Evolutionary conservation across 2,888 invertebrate genomes (phyloP), one percentile per base, ranked within the genome.

Genomic region (Ischnus inquisitorius): DNA sequence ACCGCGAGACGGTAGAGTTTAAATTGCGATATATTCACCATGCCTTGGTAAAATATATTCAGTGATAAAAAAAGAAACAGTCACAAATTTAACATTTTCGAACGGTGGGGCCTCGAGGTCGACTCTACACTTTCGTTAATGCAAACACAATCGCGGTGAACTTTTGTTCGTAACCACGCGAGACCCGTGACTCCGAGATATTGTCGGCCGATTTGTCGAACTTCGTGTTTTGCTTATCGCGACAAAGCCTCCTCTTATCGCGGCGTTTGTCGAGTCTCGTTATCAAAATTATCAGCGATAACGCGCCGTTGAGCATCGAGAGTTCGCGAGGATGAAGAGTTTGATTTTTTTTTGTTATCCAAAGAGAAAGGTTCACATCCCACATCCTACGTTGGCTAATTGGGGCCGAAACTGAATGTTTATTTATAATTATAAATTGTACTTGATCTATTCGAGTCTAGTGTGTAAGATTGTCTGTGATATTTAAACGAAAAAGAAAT

Each of bases 391-490:
- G 28, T 60, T 60, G 48, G 60, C 48, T 75, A 14, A 60, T 22
- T 12, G 10, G 71, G 25, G 65, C n/a, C 28, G 39, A 78, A 46
- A 41, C 28, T 22, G 54, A 65, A 64, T 14, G 22, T 60, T 34
- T 25, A 57, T 69, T 82, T 19, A 74, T 57, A 46, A 54, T 34
- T 19, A 69, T 54, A 25, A 34, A 57, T n/a, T 54, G 65, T 68
- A 75, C 25, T 64, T 16, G 28, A 60, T 39, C 34, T 46, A 43
- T 34, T 22, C 51, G 80, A 85, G 67, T 22, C 64, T 83, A 68
- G 51, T 64, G 62, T 62, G 71, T 83, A 86, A 80, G 41, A 76
- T 78, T 86, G 78, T 83, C 86, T 86, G 86, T 86, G 86, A 86
- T 86, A 86, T 84, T 84, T 54, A 80, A 16, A 41, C 25, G 22